Conservation (phyloP, 2,888 invertebrate genomes). For the Polydrusus pterygomalis region DNA sequence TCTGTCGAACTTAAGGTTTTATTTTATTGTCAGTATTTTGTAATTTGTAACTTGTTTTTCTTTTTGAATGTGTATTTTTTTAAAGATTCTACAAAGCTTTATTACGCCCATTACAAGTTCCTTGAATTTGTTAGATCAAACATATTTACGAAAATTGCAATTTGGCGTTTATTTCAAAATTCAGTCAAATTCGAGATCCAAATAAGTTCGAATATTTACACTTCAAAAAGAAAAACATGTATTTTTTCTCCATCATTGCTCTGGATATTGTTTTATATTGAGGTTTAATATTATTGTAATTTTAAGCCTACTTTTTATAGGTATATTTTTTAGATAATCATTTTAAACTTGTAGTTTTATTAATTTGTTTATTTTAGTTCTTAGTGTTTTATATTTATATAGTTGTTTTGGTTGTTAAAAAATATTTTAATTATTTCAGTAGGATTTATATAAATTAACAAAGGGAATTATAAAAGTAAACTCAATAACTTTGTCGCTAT, state of each 20-base stretch:
- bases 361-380: conserved; percentile 67
- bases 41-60: conserved; percentile 22
- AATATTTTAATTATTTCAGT: conserved; percentile 39
- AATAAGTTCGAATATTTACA: neutral
- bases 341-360: conserved; percentile 68
- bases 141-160: no score
- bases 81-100: neutral
- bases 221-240: conserved; percentile 19
- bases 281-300: conserved; percentile 43
- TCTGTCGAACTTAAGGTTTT: conserved; percentile 17
- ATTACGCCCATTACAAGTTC: neutral
- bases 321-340: conserved; percentile 58
- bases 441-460: neutral
- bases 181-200: no score
- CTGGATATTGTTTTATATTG: conserved; percentile 38
- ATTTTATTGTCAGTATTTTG: conserved; percentile 35
- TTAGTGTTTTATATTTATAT: conserved; percentile 70
- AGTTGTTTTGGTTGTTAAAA: conserved; percentile 66
- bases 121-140: neutral
- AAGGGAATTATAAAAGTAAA: no score
- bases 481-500: no score
- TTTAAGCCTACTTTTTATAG: conserved; percentile 46
- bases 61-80: conserved; percentile 1
- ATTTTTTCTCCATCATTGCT: conserved; percentile 19
- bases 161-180: no score